Percentiles rank a stretch among this genome's conserved stretches.
These are phyloP conservation scores for Dendropsophus ebraccatus DNA, from an alignment of 2,113 vertebrate genomes.

Conservation along the genomic window DNA sequence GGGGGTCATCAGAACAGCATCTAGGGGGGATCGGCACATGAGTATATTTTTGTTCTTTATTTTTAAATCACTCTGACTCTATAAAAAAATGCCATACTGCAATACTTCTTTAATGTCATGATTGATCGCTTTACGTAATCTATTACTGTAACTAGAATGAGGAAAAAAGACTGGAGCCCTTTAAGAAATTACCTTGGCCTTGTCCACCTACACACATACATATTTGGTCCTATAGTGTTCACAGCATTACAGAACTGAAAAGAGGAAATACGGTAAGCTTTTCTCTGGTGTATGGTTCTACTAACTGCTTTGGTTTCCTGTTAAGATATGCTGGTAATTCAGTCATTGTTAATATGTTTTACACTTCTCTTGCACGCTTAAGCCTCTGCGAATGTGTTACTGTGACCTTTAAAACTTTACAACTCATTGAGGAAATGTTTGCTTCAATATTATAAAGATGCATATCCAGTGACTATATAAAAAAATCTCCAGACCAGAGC, in stretches of 20 bases:
- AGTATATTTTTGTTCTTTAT: too few species aligned
- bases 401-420: neutral
- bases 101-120: neutral
- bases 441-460: neutral
- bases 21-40: too few species aligned
- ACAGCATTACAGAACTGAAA: conserved; percentile 36
- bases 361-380: neutral
- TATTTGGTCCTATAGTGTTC: neutral
- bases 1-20: too few species aligned
- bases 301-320: conserved; percentile 49
- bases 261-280: conserved; percentile 33
- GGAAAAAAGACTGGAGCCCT: neutral
- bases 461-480: neutral
- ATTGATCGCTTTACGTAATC: too few species aligned
- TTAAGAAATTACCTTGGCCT: neutral
- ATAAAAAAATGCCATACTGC: neutral
- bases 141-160: neutral
- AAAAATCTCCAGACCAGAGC: neutral
- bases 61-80: too few species aligned
- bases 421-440: neutral
- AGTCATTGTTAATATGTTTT: neutral
- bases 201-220: conserved; percentile 17
- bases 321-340: neutral
- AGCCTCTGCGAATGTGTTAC: neutral
- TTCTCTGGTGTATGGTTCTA: neutral